phyloP scores from a whole-genome alignment of 2,113 vertebrate genomes.

The Megaceryle torquata region DNA sequence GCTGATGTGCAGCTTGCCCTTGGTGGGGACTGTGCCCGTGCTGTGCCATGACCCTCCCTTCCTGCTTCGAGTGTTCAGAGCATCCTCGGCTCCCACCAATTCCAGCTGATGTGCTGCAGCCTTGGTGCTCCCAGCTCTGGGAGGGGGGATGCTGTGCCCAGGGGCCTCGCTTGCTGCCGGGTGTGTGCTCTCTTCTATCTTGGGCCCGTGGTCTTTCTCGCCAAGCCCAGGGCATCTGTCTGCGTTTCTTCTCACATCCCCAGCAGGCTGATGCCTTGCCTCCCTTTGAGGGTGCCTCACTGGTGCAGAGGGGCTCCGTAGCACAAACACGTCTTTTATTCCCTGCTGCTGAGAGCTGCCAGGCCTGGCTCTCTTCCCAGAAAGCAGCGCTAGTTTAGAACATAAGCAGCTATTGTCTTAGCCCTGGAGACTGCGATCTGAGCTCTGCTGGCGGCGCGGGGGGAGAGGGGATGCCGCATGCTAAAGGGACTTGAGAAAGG shows the following conservation, averaged over 20 bases:
- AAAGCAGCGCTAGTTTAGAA: neutral
- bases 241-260: neutral
- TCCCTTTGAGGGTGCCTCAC: conserved; percentile 19
- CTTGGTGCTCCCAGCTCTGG: neutral
- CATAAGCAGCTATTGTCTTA: conserved; percentile 69
- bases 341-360: conserved; percentile 42
- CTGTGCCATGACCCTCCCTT: neutral
- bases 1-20: neutral
- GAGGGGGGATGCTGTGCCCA: neutral
- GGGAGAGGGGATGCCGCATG: neutral
- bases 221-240: conserved; percentile 4
- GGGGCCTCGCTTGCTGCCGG: neutral
- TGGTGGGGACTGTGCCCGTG: rapidly evolving
- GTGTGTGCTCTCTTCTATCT: neutral
- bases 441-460: neutral
- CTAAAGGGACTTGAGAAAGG: neutral
- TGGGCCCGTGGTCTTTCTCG: neutral
- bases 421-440: conserved; percentile 5
- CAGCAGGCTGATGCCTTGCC: conserved; percentile 2
- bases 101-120: neutral
- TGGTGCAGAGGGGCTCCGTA: neutral
- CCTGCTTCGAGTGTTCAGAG: neutral
- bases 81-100: rapidly evolving
- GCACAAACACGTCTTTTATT: conserved; percentile 67
- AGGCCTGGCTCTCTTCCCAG: conserved; percentile 66